Evolutionary conservation across 64 coral and sea anemone genomes (phyloP).

Genomic region (Actinia tenebrosa): DNA sequence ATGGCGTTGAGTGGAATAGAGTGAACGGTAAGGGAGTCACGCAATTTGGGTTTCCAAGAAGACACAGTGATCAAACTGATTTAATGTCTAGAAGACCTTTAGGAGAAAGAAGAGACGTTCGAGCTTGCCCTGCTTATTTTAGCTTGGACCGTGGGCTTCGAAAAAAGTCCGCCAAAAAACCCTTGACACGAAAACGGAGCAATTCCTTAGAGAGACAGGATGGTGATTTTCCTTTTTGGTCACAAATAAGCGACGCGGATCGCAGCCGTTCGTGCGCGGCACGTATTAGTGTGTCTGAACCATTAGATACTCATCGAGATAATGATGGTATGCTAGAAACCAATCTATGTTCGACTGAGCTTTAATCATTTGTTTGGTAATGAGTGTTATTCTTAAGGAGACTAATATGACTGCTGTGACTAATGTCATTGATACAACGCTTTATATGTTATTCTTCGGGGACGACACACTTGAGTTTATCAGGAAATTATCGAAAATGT

Average conservation of each 20-base stretch:
- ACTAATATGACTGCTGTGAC: background rate
- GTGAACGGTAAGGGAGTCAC: background rate
- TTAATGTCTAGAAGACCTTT: background rate
- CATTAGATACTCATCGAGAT: constrained; percentile 15
- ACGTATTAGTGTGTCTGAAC: constrained; percentile 5
- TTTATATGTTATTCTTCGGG: background rate
- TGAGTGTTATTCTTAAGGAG: background rate
- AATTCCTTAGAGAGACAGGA: background rate
- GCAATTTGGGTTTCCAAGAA: background rate
- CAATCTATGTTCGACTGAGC: constrained; percentile 18
- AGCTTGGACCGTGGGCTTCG: background rate
- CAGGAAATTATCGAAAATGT: background rate
- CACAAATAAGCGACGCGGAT: constrained; percentile 12
- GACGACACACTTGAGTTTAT: background rate
- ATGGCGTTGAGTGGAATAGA: background rate
- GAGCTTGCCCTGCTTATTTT: background rate
- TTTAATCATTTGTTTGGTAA: background rate
- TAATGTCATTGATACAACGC: background rate
- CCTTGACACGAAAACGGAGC: background rate
- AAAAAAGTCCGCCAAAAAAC: background rate
- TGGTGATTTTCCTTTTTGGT: background rate
- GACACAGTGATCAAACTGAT: constrained; percentile 18
- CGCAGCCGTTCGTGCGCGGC: background rate
- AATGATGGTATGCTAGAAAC: constrained; percentile 11
- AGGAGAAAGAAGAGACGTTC: background rate